Evolutionary conservation across 2,113 vertebrate species (phyloP).

Genomic region (Axis porcinus): DNA sequence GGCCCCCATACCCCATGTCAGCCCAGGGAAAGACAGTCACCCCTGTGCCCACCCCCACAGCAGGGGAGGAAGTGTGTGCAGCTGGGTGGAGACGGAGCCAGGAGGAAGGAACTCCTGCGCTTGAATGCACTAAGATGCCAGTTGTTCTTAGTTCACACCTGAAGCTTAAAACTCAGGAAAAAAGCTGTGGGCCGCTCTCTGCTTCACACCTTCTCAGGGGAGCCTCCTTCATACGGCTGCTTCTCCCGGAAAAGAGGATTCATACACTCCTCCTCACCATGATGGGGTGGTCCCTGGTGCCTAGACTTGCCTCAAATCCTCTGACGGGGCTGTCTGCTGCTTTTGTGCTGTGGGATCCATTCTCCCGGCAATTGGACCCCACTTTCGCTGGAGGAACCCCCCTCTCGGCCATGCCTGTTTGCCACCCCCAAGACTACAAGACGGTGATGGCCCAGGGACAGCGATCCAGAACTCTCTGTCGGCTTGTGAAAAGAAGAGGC

Average conservation of each 20-base stretch:
- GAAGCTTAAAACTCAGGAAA: neutral
- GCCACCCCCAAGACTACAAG: neutral
- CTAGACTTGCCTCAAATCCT: neutral
- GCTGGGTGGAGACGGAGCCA: too few relatives aligned
- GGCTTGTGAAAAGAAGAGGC: neutral
- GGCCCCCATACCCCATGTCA: neutral
- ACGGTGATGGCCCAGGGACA: neutral
- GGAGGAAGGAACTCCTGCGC: neutral
- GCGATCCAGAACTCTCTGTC: neutral
- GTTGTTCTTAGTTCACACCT: neutral
- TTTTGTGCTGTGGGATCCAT: neutral
- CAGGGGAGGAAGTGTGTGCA: neutral
- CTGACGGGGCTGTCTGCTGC: neutral
- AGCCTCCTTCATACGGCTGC: fast-evolving
- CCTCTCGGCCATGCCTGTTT: neutral
- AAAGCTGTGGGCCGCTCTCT: neutral
- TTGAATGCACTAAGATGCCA: fast-evolving
- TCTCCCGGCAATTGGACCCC: neutral
- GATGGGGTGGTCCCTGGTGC: neutral
- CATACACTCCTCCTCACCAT: neutral
- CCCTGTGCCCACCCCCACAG: too few relatives aligned
- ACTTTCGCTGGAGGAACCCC: neutral
- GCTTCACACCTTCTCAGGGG: neutral
- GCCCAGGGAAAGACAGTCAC: neutral
- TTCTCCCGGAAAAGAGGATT: neutral